phyloP scores from a whole-genome alignment of 2,888 invertebrate species.

The Protophormia terraenovae region DNA sequence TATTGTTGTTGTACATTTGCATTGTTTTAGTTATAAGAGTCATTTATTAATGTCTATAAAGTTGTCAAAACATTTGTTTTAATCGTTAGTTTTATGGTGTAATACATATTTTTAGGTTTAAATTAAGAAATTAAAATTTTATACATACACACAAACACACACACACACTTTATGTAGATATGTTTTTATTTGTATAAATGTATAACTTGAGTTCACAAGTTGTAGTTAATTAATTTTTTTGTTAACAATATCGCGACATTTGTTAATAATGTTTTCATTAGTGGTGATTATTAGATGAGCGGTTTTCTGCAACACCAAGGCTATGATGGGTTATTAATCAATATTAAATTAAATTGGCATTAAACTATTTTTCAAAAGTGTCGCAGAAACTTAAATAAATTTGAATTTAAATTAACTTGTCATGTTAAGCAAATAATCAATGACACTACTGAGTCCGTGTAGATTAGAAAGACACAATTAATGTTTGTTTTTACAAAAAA shows the following conservation, averaged over 20 bases:
- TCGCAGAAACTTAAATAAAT: background rate
- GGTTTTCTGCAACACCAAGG: background rate
- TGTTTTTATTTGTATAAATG: background rate
- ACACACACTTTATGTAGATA: background rate
- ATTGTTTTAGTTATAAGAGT: background rate
- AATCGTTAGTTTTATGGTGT: conserved; percentile 1
- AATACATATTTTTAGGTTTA: too few relatives aligned
- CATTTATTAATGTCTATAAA: conserved; percentile 22
- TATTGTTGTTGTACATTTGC: background rate
- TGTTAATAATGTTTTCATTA: background rate
- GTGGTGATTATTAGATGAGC: background rate
- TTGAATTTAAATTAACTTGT: background rate
- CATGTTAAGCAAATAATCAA: background rate
- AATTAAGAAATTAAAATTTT: background rate
- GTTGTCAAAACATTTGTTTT: conserved; percentile 45
- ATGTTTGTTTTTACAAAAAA: too few relatives aligned
- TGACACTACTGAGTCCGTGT: background rate
- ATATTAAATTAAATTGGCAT: background rate
- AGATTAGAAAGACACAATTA: too few relatives aligned
- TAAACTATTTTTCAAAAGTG: background rate
- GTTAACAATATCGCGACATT: background rate
- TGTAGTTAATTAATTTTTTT: background rate
- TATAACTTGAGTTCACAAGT: background rate
- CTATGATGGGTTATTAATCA: background rate
- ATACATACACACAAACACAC: background rate